Base-by-base conservation (phyloP, 2,113 vertebrate species). In the Pica pica region DNA sequence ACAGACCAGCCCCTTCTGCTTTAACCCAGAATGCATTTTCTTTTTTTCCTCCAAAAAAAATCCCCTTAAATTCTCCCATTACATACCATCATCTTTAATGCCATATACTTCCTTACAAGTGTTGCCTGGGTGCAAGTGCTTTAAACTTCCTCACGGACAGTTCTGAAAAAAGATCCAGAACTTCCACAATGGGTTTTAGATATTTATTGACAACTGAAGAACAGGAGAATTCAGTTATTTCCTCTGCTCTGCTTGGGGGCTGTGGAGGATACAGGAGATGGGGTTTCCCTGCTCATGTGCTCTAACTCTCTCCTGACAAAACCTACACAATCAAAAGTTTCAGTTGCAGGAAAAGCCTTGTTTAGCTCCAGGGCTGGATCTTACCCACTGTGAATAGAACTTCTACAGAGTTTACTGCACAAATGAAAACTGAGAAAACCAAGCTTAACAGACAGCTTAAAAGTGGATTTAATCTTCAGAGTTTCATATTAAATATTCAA, bases 301-400 rank as follows among this genome's bases (percentile, higher is more conserved):
- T 93, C 60, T 3, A n/a, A 31, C 22, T 55, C 47, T 81, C 37
- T 89, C 30, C 33, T 60, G 46, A 59, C 44, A 88, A 93, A 85
- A 57, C 31, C 50, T 33, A 69, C n/a, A 55, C 67, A 94, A 90
- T 83, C 70, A 95, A 86, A 88, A 85, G 81, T 42, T 91, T 71
- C 68, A 42, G 46, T 52, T 50, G 49, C 57, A 88, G 33, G 47
- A 47, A 57, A 87, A 93, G 7, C 57, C 79, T 76, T 86, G 55
- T 77, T 86, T 87, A 59, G 63, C 92, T 95, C 22, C 63, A 69
- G 88, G 92, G 79, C 63, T 95, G 76, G 46, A 80, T 80, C 55
- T 42, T 88, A 69, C 63, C 44, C 42, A 42, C 46, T 57, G 82
- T 2, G 15, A 90, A 70, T 61, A 86, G 70, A 94, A 90, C 82